Evolutionary conservation across 2,888 invertebrate species (phyloP).

Genomic region (Epinotia ramella): DNA sequence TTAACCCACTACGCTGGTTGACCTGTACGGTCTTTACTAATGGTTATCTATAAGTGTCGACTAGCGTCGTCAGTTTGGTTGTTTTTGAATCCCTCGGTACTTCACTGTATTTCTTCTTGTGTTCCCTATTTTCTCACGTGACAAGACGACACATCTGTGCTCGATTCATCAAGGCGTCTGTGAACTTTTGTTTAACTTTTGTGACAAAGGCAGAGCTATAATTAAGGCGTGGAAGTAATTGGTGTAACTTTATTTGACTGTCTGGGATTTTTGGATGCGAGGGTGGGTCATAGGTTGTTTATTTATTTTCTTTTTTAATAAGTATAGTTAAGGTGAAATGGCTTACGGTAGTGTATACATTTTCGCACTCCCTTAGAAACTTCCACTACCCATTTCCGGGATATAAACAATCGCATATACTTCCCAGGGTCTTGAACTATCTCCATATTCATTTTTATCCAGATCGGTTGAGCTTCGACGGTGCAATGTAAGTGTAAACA

Average conservation of each 20-base stretch:
- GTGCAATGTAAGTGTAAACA: too few relatives aligned
- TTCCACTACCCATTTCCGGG: too few relatives aligned
- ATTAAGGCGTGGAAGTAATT: conserved; percentile 38
- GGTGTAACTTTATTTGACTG: conserved; percentile 32
- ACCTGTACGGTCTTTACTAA: background rate
- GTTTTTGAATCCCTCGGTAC: background rate
- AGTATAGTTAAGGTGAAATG: too few relatives aligned
- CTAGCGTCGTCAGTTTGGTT: background rate
- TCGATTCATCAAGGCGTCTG: conserved; percentile 68
- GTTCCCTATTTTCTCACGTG: conserved; percentile 74
- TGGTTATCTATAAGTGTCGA: background rate
- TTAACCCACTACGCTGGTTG: background rate
- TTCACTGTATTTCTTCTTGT: background rate
- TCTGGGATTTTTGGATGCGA: conserved; percentile 6
- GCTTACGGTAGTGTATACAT: too few relatives aligned
- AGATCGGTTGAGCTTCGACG: too few relatives aligned
- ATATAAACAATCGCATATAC: too few relatives aligned
- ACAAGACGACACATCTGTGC: conserved; percentile 67
- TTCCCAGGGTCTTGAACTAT: too few relatives aligned
- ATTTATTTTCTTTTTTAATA: too few relatives aligned
- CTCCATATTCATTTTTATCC: too few relatives aligned
- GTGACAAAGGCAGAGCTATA: conserved; percentile 35
- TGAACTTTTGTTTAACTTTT: conserved; percentile 43
- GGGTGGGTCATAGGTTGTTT: background rate
- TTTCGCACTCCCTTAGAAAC: too few relatives aligned